Evolutionary conservation across 2,113 vertebrate genomes (phyloP), one percentile per base, ranked within the genome.

Genomic region (Siniperca knerii): DNA sequence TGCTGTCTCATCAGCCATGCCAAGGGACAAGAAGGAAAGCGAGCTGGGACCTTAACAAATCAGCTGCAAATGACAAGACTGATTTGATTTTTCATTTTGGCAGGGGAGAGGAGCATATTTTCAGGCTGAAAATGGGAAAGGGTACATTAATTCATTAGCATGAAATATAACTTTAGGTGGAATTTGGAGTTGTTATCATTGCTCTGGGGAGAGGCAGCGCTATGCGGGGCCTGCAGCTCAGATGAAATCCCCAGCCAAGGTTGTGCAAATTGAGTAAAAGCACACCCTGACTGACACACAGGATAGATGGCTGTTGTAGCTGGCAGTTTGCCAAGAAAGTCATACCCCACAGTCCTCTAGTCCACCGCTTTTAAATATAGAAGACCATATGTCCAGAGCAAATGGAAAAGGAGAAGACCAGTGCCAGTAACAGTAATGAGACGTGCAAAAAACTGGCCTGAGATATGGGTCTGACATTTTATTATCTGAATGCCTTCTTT

Each of bases 101-200:
- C 75, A 44, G 13, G 58, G 84, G 50, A 87, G 75, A 74, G 58
- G 85, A 87, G 77, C 65, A 76, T 60, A 81, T 90, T 90, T 90
- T 83, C 80, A 65, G 85, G 75, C 86, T 75, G 66, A 79, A 90
- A 86, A 87, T 81, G 84, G 84, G 75, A 74, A 85, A n/a, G 80
- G 83, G 75, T 20, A 55, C 88, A 83, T 92, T 92, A 86, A 90
- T 91, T 91, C 76, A 90, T 90, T 91, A 92, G 84, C 89, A 76
- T 93, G 90, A 91, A 90, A 92, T 93, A 77, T 80, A 91, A 91
- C 85, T 89, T 88, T 10, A 66, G 85, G 82, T 79, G 66, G 81
- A 79, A 74, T 84, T 61, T 75, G 65, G 81, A 89, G 87, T 86
- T 81, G 81, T 90, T 90, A 85, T 89, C 84, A 0, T 73, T 74